Evolutionary conservation across 2,797 vertebrate species (phyloP).

Genomic region (Takifugu rubripes): DNA sequence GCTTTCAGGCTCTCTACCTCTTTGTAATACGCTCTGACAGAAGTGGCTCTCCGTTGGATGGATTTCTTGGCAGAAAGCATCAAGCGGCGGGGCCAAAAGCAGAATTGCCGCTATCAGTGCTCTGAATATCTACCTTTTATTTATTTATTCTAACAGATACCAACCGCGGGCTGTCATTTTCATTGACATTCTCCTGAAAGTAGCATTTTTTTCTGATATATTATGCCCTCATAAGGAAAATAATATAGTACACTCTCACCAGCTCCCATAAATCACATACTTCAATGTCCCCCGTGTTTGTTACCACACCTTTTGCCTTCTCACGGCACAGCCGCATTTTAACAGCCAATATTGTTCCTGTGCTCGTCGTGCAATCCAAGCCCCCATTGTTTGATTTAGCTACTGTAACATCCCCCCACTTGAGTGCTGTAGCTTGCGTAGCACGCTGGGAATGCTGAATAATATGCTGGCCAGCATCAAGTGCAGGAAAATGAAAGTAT

Average conservation of each 20-base stretch:
- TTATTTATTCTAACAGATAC: no score
- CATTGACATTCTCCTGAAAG: no score
- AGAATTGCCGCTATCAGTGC: neutral
- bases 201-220: no score
- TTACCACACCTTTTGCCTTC: neutral
- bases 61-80: neutral
- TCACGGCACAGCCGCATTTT: neutral
- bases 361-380: constrained; percentile 1
- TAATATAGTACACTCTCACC: no score
- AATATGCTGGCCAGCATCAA: constrained; percentile 3
- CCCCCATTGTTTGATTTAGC: constrained; percentile 9
- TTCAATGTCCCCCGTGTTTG: neutral
- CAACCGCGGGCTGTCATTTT: no score
- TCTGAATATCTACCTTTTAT: neutral
- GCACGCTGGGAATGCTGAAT: constrained; percentile 12
- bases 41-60: constrained; percentile 2
- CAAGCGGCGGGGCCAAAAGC: neutral
- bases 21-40: constrained; percentile 1
- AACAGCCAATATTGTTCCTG: constrained; percentile 3
- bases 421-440: neutral
- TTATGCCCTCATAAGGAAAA: no score
- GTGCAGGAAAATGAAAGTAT: constrained; percentile 12
- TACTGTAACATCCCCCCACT: neutral
- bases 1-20: neutral
- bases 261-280: neutral